These are phyloP conservation scores for Drosophila aldrichi DNA, from an alignment of 2,888 invertebrate species.

Conservation along the genomic window DNA sequence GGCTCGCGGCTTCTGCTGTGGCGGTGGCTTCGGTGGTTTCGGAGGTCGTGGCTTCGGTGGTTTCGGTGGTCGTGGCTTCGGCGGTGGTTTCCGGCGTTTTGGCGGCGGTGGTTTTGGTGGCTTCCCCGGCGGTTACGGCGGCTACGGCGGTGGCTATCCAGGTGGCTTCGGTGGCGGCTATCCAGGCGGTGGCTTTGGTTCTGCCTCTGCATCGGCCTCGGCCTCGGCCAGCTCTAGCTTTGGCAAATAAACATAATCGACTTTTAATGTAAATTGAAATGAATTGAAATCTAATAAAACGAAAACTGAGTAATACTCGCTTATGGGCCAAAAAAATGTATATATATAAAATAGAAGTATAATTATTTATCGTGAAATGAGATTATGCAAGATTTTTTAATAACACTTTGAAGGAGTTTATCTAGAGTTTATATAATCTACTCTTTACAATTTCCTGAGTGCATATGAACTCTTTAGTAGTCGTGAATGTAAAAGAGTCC, in stretches of 20 bases:
- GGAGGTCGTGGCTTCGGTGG: constrained; percentile 21
- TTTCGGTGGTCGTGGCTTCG: constrained; percentile 29
- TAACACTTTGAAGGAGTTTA: neutral
- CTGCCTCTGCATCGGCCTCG: neutral
- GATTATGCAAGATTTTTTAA: neutral
- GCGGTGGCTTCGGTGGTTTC: constrained; percentile 32
- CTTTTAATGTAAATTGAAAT: constrained; percentile 8
- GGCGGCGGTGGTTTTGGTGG: constrained; percentile 11
- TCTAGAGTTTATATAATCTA: too few species aligned
- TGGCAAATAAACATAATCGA: constrained; percentile 40
- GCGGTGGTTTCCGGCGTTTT: constrained; percentile 28
- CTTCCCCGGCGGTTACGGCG: neutral
- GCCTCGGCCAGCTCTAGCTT: neutral
- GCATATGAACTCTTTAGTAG: neutral
- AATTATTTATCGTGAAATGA: neutral
- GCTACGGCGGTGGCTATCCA: constrained; percentile 1
- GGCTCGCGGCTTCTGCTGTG: constrained; percentile 53
- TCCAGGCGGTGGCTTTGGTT: neutral
- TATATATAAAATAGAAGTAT: fast-evolving
- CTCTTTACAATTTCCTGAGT: neutral
- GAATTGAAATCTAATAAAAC: constrained; percentile 7
- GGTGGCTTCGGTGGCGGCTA: neutral
- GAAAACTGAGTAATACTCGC: constrained; percentile 2
- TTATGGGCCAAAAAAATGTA: neutral
- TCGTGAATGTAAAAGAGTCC: neutral